phyloP scores from a whole-genome alignment of 2,113 vertebrate species.

The Corythornis vintsioides region DNA sequence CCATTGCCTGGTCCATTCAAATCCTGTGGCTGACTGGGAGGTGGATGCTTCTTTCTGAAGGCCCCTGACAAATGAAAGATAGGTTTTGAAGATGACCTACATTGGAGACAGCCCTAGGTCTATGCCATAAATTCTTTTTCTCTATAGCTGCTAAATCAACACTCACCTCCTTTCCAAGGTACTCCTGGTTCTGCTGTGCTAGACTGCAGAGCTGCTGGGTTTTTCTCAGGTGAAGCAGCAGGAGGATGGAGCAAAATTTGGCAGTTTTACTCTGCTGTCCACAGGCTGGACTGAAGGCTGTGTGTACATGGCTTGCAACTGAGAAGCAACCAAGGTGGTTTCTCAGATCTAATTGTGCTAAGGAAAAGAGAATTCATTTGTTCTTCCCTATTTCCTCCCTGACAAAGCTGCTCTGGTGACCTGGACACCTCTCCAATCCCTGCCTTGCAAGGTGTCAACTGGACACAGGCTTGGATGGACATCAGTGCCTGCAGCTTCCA shows the following conservation, averaged over 20 bases:
- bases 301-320: too few species aligned
- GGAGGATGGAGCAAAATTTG: neutral
- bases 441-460: neutral
- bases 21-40: neutral
- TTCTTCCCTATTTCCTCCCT: neutral
- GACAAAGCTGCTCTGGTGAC: neutral
- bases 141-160: neutral
- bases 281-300: neutral
- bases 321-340: neutral
- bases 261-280: neutral
- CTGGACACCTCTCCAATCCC: accelerated
- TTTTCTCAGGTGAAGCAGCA: neutral
- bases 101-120: neutral
- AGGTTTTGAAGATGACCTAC: neutral
- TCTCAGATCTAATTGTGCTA: neutral
- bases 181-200: neutral
- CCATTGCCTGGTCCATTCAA: slow-evolving; percentile 13
- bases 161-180: neutral
- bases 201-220: neutral
- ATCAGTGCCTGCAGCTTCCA: neutral
- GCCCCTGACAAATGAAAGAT: neutral
- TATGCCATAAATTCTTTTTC: neutral
- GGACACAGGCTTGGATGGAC: neutral
- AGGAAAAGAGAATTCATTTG: neutral
- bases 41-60: neutral